Evolutionary conservation across 2,888 invertebrate genomes (phyloP).

Genomic region (Agrotis ipsilon): DNA sequence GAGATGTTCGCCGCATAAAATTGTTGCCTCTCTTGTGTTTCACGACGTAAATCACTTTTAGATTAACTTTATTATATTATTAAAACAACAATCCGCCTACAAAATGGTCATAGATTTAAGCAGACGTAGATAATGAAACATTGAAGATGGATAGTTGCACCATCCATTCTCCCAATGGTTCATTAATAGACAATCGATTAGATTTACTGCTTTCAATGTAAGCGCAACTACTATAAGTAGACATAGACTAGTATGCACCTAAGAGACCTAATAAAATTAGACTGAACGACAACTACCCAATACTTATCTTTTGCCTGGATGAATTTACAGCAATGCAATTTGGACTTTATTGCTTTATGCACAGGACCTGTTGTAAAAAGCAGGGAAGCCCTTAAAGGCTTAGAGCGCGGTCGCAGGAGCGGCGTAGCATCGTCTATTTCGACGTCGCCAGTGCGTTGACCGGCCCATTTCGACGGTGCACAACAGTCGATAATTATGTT

Average conservation of each 20-base stretch:
- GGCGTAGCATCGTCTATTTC: slow-evolving; percentile 73
- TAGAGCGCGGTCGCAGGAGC: slow-evolving; percentile 60
- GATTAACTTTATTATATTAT: slow-evolving; percentile 36
- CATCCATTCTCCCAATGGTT: slow-evolving; percentile 60
- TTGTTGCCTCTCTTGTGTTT: slow-evolving; percentile 34
- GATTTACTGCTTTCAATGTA: slow-evolving; percentile 57
- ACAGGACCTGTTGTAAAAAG: slow-evolving; percentile 46
- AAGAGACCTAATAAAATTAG: slow-evolving; percentile 57
- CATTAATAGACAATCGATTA: slow-evolving; percentile 59
- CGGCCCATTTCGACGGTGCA: slow-evolving; percentile 79
- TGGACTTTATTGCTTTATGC: slow-evolving; percentile 44
- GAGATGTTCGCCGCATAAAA: slow-evolving; percentile 44
- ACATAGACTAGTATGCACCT: slow-evolving; percentile 40
- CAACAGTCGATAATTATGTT: slow-evolving; percentile 86
- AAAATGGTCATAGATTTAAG: slow-evolving; percentile 48
- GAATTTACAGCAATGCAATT: slow-evolving; percentile 32
- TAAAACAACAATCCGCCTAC: slow-evolving; percentile 31
- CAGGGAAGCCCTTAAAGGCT: slow-evolving; percentile 70
- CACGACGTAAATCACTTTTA: slow-evolving; percentile 34
- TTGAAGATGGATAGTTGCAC: slow-evolving; percentile 54
- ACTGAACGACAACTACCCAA: slow-evolving; percentile 50
- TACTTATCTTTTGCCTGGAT: slow-evolving; percentile 45
- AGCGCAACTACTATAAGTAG: slow-evolving; percentile 40
- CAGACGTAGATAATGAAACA: slow-evolving; percentile 52
- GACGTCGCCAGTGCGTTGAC: slow-evolving; percentile 77